A percentile compares a stretch with the other conserved stretches of the same genome.
These are phyloP conservation scores for Invenusta paracnida DNA, from an alignment of 2,888 invertebrate species.

Conservation along the genomic window DNA sequence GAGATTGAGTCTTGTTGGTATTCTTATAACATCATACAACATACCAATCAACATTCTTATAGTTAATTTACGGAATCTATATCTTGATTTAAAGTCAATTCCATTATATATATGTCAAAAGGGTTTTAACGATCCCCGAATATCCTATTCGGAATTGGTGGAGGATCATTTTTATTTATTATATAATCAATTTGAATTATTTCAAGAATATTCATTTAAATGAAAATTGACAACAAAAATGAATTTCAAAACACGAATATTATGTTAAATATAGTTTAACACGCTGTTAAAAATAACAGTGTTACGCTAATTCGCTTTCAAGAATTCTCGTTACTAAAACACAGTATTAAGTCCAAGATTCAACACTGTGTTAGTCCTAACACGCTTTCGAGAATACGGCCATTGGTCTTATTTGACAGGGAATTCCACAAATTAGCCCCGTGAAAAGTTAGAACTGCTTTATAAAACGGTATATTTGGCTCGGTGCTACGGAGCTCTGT, in stretches of 20 bases:
- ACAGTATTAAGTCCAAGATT: neutral
- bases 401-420: no score
- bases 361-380: neutral
- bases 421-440: no score
- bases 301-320: neutral
- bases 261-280: neutral
- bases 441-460: no score
- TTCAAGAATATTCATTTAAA: neutral
- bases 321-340: neutral
- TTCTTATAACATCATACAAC: no score
- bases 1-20: no score
- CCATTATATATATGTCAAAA: neutral
- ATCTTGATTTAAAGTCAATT: no score
- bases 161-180: neutral
- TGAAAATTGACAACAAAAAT: neutral
- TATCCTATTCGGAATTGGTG: neutral
- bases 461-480: no score
- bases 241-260: neutral
- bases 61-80: no score
- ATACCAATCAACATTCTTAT: no score
- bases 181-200: neutral
- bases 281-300: neutral
- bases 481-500: no score
- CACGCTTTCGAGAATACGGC: neutral
- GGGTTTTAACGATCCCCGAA: neutral